Evolutionary conservation across 2,797 vertebrate genomes (phyloP).

Genomic region (Danio kyathit): DNA sequence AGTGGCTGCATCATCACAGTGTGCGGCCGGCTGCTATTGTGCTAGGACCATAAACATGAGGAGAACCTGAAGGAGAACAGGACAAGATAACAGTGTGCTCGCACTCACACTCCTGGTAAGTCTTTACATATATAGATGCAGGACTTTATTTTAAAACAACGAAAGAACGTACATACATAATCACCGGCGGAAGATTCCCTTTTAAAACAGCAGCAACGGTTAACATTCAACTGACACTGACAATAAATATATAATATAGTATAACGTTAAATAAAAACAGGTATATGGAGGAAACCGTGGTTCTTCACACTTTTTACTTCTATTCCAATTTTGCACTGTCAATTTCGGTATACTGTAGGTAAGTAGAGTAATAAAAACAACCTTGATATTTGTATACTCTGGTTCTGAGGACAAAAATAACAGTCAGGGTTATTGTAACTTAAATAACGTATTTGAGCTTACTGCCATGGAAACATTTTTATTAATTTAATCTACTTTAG

Average conservation of each 20-base stretch:
- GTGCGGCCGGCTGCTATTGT: too few species aligned
- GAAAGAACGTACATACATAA: background rate
- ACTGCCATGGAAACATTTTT: background rate
- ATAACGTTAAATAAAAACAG: too few species aligned
- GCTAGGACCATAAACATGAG: background rate
- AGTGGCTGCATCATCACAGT: background rate
- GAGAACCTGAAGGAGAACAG: background rate
- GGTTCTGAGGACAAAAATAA: background rate
- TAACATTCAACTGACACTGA: background rate
- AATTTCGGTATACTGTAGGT: background rate
- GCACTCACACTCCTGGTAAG: conserved; percentile 8
- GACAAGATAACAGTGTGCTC: background rate
- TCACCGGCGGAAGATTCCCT: background rate
- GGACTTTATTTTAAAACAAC: background rate
- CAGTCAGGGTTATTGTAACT: background rate
- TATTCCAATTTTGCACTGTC: too few species aligned
- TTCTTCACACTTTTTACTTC: background rate
- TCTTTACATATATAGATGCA: background rate
- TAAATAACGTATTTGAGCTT: background rate
- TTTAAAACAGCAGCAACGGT: background rate
- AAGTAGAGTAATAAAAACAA: too few species aligned
- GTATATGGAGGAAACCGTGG: too few species aligned
- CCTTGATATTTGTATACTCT: background rate
- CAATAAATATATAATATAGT: background rate
- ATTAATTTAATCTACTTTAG: too few species aligned